These are phyloP conservation scores for Sylvilagus floridanus DNA, from an alignment of 2,797 vertebrate species.

Conservation along the genomic window DNA sequence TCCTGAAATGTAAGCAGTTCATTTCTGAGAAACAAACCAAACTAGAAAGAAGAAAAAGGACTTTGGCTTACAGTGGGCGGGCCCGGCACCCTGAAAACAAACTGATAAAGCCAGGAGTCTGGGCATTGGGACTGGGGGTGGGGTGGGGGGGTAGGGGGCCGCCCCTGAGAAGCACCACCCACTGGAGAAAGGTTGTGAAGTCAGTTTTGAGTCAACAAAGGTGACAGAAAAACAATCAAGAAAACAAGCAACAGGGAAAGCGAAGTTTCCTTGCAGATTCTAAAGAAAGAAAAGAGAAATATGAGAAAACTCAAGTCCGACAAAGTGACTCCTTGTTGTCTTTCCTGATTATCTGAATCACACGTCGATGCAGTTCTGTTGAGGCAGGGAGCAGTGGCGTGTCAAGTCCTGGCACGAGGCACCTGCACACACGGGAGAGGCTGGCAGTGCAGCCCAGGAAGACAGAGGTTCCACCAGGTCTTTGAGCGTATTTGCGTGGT, in stretches of 20 bases:
- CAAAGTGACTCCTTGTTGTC: background rate
- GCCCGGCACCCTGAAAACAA: background rate
- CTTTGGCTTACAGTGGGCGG: background rate
- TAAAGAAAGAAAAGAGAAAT: background rate
- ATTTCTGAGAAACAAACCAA: background rate
- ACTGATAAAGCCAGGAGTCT: background rate
- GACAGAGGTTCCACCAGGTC: background rate
- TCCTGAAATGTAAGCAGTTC: conserved; percentile 7
- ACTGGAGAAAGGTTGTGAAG: background rate
- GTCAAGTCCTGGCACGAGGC: background rate
- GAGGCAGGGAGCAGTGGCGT: background rate
- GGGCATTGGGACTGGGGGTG: too few species aligned
- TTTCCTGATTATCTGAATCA: background rate
- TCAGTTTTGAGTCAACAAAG: background rate
- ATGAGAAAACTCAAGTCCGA: background rate
- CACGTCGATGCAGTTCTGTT: background rate
- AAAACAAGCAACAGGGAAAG: background rate
- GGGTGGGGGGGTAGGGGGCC: background rate
- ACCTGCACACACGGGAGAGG: background rate
- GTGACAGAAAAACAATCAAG: background rate
- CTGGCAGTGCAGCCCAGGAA: background rate
- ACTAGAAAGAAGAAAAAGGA: background rate
- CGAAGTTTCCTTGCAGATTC: background rate
- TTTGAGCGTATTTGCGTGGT: background rate
- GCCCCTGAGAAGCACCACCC: background rate